phyloP scores from a whole-genome alignment of 2,888 invertebrate genomes.

The Aphidius colemani region DNA sequence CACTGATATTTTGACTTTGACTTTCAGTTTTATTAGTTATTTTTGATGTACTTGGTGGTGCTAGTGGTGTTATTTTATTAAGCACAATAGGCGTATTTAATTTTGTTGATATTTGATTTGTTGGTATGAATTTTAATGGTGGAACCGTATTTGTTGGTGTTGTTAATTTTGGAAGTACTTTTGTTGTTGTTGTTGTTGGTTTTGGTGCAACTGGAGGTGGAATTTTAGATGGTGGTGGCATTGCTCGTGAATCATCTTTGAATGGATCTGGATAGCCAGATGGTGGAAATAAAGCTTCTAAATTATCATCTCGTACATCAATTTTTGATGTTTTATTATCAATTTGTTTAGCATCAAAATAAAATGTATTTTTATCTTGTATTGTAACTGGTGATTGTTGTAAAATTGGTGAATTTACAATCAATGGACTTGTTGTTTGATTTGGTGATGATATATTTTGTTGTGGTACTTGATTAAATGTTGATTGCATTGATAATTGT shows the following conservation, averaged over 20 bases:
- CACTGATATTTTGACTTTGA: conserved; percentile 56
- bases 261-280: conserved; percentile 74
- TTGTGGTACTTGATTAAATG: conserved; percentile 39
- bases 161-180: conserved; percentile 43
- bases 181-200: conserved; percentile 45
- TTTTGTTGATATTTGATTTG: conserved; percentile 42
- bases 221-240: conserved; percentile 53
- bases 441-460: conserved; percentile 45
- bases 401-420: conserved; percentile 50
- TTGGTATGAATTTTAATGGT: conserved; percentile 52
- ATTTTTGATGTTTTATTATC: conserved; percentile 34
- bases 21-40: conserved; percentile 55
- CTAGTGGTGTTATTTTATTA: conserved; percentile 39
- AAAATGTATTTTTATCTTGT: conserved; percentile 50
- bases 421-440: conserved; percentile 50
- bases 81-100: conserved; percentile 40
- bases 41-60: conserved; percentile 49
- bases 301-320: conserved; percentile 54
- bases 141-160: conserved; percentile 47
- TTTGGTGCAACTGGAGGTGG: conserved; percentile 56
- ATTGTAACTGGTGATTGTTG: conserved; percentile 56
- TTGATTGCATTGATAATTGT: conserved; percentile 36
- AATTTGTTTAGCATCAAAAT: conserved; percentile 48
- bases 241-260: conserved; percentile 63
- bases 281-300: conserved; percentile 70